Evolutionary conservation across 1,140 invertebrate species (phyloP), one percentile per base, ranked within the genome.

Genomic region (Pinna nobilis): DNA sequence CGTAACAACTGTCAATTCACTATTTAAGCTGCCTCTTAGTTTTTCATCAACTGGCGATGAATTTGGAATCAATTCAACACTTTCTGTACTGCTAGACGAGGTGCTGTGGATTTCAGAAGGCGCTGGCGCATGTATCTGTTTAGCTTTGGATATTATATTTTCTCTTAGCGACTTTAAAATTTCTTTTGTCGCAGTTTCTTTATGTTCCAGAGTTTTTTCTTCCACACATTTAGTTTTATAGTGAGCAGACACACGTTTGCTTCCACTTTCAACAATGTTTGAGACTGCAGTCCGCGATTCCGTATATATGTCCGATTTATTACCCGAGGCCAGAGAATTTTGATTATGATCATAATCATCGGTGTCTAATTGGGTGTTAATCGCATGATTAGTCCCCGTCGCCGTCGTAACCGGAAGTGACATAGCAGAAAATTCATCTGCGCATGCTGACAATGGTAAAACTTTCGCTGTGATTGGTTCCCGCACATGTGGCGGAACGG

Each of bases 161-260:
- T 80, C 77, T 64, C 77, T 74, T 20, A 63, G 69, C 30, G 77
- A 39, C 60, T 73, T 68, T 64, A 76, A 70, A 30, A 70, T 55
- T 53, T 76, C 63, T 53, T 59, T 78, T 61, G 70, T 78, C 13
- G 79, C 71, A 4, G 72, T 13, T 57, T 71, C 51, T 20, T 53
- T 53, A 13, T 18, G 51, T 68, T 57, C 75, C 20, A 69, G 51
- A 32, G 71, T 57, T 50, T 76, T 73, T 35, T 39, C 55, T 30
- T 49, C 25, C 2, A 32, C 18, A 53, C n/a, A 28, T 47, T 33
- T 53, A 44, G 32, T 66, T 66, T 51, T 32, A 66, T 13, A 15
- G 50, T 51, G 37, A 37, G 49, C 37, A 37, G 63, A 28, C 37
- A 51, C 49, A 23, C 15, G 50, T 44, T 9, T 44, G n/a, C n/a